phyloP scores from a whole-genome alignment of 2,113 vertebrate genomes.

The Corythaixoides concolor region DNA sequence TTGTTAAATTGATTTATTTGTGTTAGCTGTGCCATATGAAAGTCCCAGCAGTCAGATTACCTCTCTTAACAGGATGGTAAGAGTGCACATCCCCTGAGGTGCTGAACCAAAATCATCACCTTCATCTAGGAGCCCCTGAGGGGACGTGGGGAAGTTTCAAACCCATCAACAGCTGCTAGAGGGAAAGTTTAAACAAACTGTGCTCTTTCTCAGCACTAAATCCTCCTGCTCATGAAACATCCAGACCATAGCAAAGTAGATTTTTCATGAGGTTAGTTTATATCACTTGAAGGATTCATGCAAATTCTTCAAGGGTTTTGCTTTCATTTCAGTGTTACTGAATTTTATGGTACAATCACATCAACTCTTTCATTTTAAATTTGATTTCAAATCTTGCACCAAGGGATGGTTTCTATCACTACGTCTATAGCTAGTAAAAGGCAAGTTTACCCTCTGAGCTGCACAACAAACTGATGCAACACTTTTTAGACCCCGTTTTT shows the following conservation, averaged over 20 bases:
- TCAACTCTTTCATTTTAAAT: background rate
- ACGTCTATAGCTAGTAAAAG: background rate
- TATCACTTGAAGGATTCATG: constrained; percentile 8
- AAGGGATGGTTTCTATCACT: background rate
- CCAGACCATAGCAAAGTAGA: background rate
- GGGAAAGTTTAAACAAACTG: constrained; percentile 14
- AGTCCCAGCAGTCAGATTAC: background rate
- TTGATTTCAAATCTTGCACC: background rate
- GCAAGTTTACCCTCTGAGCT: background rate
- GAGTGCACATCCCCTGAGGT: background rate
- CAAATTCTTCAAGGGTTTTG: background rate
- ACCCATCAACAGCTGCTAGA: background rate
- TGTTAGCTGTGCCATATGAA: background rate
- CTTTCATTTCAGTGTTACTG: constrained; percentile 2
- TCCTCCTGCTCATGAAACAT: background rate
- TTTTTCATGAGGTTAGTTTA: constrained; percentile 4
- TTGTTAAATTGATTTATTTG: constrained; percentile 12
- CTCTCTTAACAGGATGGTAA: background rate
- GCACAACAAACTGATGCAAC: background rate
- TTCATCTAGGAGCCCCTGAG: background rate
- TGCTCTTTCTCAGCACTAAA: background rate
- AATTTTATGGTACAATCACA: background rate
- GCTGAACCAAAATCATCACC: background rate
- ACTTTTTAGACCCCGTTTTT: background rate
- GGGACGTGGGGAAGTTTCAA: background rate